Evolutionary conservation across 2,113 vertebrate genomes (phyloP), one percentile per base, ranked within the genome.

Genomic region (Spilogale gracilis): DNA sequence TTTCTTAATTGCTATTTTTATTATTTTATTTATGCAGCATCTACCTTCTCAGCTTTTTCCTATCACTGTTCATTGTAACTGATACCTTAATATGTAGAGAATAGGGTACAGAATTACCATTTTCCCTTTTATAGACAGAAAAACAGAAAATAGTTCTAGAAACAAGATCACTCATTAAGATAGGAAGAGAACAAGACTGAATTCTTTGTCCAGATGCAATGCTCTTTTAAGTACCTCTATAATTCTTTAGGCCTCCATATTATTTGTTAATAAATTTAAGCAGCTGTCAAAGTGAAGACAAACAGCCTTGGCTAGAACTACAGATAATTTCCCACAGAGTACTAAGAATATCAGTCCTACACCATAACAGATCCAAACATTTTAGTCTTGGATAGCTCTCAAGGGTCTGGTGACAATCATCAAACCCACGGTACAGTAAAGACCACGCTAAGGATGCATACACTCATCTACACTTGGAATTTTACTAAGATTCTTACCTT

Each of bases 361-460:
- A 10, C 30, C 87, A 71, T 80, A 92, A 54, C 69, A 81, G 71
- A 89, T 81, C 61, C 79, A 25, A 84, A 96, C 83, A 91, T 92
- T 97, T 96, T 93, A 85, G 83, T 97, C 93, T 79, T 86, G 96
- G 76, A 81, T 58, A 43, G 69, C 71, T 94, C 95, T 90, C 95
- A 91, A 91, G n/a, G 45, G 32, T 80, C 93, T 96, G 74, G 43
- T 92, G 87, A 92, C 95, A 81, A 81, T 96, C 93, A 93, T 84
- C 96, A 96, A 67, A 91, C 74, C 54, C 1, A 0, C 52, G 84
- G 6, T n/a, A 38, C 54, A 93, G 63, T 89, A 38, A 95, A 63
- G 65, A 85, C 63, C 87, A 89, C 1, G 1, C 16, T 50, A 85
- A 81, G 63, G 27, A 65, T 27, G 67, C 18, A 76, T 13, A 48